Evolutionary conservation across 2,888 invertebrate species (phyloP), one percentile per base, ranked within the genome.

Genomic region (Sipha maydis): DNA sequence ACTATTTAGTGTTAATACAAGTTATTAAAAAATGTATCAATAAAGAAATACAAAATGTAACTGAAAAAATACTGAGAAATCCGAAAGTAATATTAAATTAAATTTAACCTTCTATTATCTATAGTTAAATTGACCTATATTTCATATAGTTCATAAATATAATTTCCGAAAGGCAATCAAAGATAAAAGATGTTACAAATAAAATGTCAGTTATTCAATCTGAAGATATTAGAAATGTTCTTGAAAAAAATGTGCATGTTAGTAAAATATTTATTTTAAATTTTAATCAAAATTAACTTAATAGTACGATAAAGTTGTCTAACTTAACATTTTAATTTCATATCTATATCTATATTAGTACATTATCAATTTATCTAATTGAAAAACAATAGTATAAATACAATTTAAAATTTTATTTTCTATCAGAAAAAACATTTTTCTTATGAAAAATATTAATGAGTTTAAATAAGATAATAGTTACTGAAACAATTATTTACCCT

Each of bases 211-310:
- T 0, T 69, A 28, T 41, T 9, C 3, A 61, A 41, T 11, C 1
- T 14, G 41, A 38, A 21, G 21, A 41, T 28, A 7, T 21, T 2
- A 34, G 76, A 76, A 75, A 8, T 14, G 14, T 76, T 61, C 0
- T 38, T 28, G 28, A 84, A 28, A 84, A 84, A 76, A 84, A 25
- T 61, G 54, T 84, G n/a, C 76, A 76, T 56, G 84, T 84, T 14
- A 84, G 84, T 84, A 76, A 75, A 75, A 34, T 75, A 21, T 75
- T n/a, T 34, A 34, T 75, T 75, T 31, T 28, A 75, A 75, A 75
- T 34, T 31, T 75, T 31, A 75, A 56, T 56, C 56, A 61, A 61
- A 25, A 61, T 61, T 5, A 61, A 61, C 7, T 61, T 61, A 61
- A 61, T 3, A 61, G 7, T 61, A 61, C 25, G 19, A 61, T 21